Percentiles rank a stretch among this genome's conserved stretches.
Evolutionary conservation across 2,113 vertebrate genomes (phyloP).

Genomic region (Clarias gariepinus): DNA sequence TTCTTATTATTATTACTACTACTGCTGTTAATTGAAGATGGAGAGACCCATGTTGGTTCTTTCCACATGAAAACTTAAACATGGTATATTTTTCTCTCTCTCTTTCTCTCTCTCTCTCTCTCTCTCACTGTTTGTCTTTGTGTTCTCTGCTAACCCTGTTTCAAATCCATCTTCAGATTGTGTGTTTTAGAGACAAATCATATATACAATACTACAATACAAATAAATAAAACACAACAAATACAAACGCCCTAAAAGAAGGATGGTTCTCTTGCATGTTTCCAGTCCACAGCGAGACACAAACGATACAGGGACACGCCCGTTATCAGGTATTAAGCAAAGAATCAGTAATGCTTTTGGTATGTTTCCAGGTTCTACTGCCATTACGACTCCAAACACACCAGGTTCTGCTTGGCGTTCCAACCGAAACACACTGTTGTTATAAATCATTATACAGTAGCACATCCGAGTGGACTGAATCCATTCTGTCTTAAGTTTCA

Average conservation of each 20-base stretch:
- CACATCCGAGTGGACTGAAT: background rate
- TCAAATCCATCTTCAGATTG: conserved; percentile 48
- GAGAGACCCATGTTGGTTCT: conserved; percentile 22
- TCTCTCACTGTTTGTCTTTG: background rate
- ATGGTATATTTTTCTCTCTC: background rate
- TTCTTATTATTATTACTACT: background rate
- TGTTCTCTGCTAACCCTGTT: conserved; percentile 29
- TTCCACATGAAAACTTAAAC: background rate
- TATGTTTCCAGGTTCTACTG: conserved; percentile 49
- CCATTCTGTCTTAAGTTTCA: background rate
- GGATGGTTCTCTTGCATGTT: conserved; percentile 25
- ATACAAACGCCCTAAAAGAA: conserved; percentile 46
- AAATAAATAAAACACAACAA: conserved; percentile 63
- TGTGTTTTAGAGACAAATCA: conserved; percentile 74
- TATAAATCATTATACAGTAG: background rate
- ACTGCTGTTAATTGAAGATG: conserved; percentile 1
- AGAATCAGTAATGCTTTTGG: conserved; percentile 10
- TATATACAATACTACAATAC: conserved; percentile 74
- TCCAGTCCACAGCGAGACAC: background rate
- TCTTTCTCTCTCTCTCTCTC: background rate
- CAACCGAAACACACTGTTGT: background rate
- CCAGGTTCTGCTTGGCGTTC: conserved; percentile 21
- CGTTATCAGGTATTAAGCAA: conserved; percentile 27
- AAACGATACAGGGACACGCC: background rate
- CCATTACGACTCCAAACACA: conserved; percentile 30